phyloP scores from a whole-genome alignment of 2,888 invertebrate genomes.

The Drosophila meridionalis region DNA sequence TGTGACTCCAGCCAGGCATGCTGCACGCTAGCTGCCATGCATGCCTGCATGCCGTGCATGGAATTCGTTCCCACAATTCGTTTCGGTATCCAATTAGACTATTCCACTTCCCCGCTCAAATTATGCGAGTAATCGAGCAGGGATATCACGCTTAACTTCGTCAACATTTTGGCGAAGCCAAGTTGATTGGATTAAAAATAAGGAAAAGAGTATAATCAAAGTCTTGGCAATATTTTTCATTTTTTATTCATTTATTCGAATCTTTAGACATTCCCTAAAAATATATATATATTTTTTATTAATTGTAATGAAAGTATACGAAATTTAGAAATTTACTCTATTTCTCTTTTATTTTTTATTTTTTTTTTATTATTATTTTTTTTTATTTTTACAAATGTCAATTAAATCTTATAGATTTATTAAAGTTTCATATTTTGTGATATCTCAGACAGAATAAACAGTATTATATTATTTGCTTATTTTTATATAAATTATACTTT shows the following conservation, averaged over 20 bases:
- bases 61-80: conserved; percentile 38
- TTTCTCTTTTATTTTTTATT: too few relatives aligned
- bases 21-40: conserved; percentile 3
- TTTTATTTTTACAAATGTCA: too few relatives aligned
- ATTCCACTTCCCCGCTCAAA: not conserved
- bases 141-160: not conserved
- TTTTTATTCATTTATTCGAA: not conserved
- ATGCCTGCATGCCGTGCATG: conserved; percentile 1
- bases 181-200: not conserved
- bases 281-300: not conserved
- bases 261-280: too few relatives aligned
- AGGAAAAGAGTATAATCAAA: not conserved
- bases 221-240: not conserved
- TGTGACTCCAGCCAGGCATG: conserved; percentile 34
- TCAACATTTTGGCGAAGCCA: not conserved
- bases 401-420: too few relatives aligned
- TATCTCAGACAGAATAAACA: too few relatives aligned
- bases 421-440: too few relatives aligned
- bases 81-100: conserved; percentile 19
- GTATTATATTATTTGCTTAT: too few relatives aligned
- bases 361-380: too few relatives aligned
- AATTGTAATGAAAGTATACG: too few relatives aligned
- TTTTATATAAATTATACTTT: too few relatives aligned
- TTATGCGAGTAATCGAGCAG: not conserved
- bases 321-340: too few relatives aligned